A percentile compares a stretch with the other conserved stretches of the same genome.
These are phyloP conservation scores for Perccottus glenii DNA, from an alignment of 2,113 vertebrate genomes.

Conservation along the genomic window DNA sequence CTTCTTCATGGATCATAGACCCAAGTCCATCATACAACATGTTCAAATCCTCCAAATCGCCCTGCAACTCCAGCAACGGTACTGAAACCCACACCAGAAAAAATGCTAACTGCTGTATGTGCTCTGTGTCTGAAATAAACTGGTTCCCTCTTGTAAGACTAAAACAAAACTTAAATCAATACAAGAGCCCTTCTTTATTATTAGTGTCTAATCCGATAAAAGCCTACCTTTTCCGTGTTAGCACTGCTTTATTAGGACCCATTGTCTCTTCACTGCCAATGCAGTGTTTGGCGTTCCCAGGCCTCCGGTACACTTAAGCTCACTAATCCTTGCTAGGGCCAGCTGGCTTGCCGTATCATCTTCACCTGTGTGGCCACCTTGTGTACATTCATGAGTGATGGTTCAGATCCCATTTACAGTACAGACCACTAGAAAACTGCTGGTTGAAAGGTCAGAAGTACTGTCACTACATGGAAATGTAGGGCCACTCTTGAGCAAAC, in stretches of 20 bases:
- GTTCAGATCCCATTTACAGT: conserved; percentile 41
- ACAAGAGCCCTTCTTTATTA: conserved; percentile 47
- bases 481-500: conserved; percentile 18
- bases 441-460: conserved; percentile 23
- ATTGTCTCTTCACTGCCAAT: conserved; percentile 70
- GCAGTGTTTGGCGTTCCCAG: conserved; percentile 71
- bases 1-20: conserved; percentile 69
- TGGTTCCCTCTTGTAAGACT: conserved; percentile 10
- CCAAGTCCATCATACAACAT: conserved; percentile 44
- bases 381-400: conserved; percentile 67
- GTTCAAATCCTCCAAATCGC: conserved; percentile 30
- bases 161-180: conserved; percentile 69
- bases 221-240: conserved; percentile 57
- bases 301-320: conserved; percentile 82
- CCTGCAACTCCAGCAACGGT: conserved; percentile 40
- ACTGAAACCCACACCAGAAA: conserved; percentile 10
- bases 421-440: conserved; percentile 41
- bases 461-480: conserved; percentile 10
- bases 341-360: conserved; percentile 65
- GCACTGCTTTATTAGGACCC: conserved; percentile 64
- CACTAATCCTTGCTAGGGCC: conserved; percentile 71
- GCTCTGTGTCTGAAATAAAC: conserved; percentile 20
- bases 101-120: conserved; percentile 1
- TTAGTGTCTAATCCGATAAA: conserved; percentile 65
- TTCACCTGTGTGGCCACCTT: conserved; percentile 68